Evolutionary conservation across 2,797 vertebrate species (phyloP).

Genomic region (Molossus alvarezi): DNA sequence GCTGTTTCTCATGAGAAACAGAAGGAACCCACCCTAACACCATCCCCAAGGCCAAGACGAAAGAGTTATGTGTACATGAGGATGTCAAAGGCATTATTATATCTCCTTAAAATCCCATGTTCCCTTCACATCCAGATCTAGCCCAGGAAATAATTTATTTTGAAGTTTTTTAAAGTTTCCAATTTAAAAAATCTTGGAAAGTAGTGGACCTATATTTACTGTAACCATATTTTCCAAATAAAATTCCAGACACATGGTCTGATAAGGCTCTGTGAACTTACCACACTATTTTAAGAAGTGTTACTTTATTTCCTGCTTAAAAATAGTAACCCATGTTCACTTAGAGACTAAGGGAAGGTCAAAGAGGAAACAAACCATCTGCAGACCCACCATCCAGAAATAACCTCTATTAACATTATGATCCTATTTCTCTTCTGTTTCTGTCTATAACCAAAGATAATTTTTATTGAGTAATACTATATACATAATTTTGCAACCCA

Average conservation of each 20-base stretch:
- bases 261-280: constrained; percentile 71
- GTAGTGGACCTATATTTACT: constrained; percentile 82
- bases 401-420: neutral
- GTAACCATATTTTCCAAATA: constrained; percentile 85
- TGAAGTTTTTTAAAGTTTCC: constrained; percentile 58
- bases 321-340: constrained; percentile 8
- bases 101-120: neutral
- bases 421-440: neutral
- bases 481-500: neutral
- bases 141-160: constrained; percentile 77
- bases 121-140: constrained; percentile 51
- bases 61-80: neutral
- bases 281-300: constrained; percentile 33
- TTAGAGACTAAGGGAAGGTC: constrained; percentile 36
- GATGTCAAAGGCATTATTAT: neutral
- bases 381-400: constrained; percentile 16
- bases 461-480: neutral
- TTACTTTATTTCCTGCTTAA: constrained; percentile 3
- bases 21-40: neutral
- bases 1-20: constrained; percentile 25
- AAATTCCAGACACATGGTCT: constrained; percentile 74
- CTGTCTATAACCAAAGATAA: neutral
- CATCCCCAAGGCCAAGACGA: neutral
- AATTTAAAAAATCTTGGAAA: constrained; percentile 85
- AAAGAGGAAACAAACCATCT: constrained; percentile 50